Conservation (phyloP, 2,888 invertebrate genomes). For the Chrysolina oricalcia region DNA sequence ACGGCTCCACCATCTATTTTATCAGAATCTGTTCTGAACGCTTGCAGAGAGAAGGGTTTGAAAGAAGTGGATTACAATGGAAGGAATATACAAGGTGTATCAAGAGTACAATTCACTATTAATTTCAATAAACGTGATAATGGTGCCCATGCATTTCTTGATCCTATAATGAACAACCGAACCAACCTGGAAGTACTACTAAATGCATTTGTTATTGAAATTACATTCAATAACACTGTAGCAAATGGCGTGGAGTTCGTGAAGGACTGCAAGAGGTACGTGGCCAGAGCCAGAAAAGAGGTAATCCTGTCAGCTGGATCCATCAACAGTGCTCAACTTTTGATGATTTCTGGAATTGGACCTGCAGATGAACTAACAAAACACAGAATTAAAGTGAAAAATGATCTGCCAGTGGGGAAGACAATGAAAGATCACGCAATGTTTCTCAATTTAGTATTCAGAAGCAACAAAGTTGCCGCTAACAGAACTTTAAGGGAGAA, state of each 20-base stretch:
- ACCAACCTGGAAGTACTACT: conserved; percentile 73
- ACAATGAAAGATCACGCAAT: conserved; percentile 84
- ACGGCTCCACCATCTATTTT: conserved; percentile 34
- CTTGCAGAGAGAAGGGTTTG: conserved; percentile 71
- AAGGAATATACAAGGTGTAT: conserved; percentile 29
- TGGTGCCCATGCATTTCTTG: conserved; percentile 37
- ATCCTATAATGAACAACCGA: conserved; percentile 23
- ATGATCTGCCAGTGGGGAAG: conserved; percentile 82
- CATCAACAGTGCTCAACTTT: conserved; percentile 88
- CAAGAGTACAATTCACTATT: conserved; percentile 38
- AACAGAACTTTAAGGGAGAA: conserved; percentile 24
- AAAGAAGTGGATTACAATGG: conserved; percentile 41
- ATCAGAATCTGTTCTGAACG: conserved; percentile 57
- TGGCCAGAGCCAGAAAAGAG: conserved; percentile 79
- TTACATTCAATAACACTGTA: conserved; percentile 9
- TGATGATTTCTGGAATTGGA: conserved; percentile 90
- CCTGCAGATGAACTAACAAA: conserved; percentile 77
- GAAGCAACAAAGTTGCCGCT: conserved; percentile 21
- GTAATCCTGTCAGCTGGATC: conserved; percentile 87
- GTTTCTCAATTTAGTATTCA: conserved; percentile 32
- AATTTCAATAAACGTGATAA: conserved; percentile 39
- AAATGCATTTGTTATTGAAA: conserved; percentile 66
- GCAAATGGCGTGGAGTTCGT: conserved; percentile 39
- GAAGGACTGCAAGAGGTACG: conserved; percentile 59
- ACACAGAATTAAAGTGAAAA: conserved; percentile 77